phyloP scores from a whole-genome alignment of 2,797 vertebrate genomes.

The Luscinia megarhynchos region DNA sequence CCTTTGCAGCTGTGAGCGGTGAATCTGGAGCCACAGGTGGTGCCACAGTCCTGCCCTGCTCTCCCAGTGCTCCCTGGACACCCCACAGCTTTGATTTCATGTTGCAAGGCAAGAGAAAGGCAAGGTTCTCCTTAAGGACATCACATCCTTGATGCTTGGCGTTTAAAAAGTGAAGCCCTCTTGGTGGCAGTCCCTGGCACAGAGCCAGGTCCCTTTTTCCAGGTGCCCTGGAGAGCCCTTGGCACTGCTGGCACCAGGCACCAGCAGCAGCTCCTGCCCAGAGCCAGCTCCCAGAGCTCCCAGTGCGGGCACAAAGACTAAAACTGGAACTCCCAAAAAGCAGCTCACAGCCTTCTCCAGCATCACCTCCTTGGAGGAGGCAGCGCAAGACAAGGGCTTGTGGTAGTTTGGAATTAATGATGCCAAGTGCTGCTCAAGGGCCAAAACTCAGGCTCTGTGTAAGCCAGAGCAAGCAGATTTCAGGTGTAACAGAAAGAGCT shows the following conservation, averaged over 20 bases:
- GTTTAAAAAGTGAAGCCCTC: slow-evolving; percentile 32
- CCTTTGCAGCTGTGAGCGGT: neutral
- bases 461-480: neutral
- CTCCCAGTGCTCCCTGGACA: neutral
- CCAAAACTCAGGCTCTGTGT: neutral
- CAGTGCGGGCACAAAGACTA: neutral
- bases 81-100: neutral
- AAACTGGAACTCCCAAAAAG: neutral
- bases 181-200: neutral
- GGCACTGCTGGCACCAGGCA: neutral
- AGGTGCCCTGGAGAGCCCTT: neutral
- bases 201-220: neutral
- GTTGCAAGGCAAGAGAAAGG: neutral
- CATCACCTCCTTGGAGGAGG: neutral
- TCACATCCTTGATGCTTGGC: neutral
- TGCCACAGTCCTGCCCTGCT: neutral
- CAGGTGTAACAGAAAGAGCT: neutral
- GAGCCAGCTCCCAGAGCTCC: neutral
- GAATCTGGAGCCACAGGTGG: neutral
- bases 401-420: neutral
- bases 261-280: neutral
- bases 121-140: neutral
- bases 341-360: neutral
- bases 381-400: neutral
- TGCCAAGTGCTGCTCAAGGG: neutral